These are phyloP conservation scores for Lepus timidus DNA, from an alignment of 2,113 vertebrate species.

Conservation along the genomic window DNA sequence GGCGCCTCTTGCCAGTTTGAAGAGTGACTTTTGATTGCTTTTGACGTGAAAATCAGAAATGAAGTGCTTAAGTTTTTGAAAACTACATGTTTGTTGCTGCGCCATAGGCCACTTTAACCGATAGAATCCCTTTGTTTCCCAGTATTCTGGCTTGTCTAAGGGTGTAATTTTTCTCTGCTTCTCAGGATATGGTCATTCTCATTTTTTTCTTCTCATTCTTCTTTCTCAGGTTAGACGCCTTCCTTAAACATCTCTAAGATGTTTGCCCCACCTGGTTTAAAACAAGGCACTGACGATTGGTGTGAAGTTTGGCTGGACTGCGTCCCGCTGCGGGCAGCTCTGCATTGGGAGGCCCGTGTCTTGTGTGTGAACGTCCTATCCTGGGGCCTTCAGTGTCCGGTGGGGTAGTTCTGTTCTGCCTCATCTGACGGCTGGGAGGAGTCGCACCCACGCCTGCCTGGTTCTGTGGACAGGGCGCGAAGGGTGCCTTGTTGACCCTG, in stretches of 20 bases:
- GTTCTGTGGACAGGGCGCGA: background rate
- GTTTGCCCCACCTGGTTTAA: conserved; percentile 40
- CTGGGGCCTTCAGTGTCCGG: background rate
- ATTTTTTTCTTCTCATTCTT: background rate
- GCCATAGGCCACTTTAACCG: background rate
- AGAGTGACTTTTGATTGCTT: background rate
- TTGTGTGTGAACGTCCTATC: background rate
- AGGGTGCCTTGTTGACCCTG: background rate
- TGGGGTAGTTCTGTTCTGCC: background rate
- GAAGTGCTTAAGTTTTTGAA: background rate
- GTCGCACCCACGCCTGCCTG: background rate
- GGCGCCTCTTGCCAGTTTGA: background rate
- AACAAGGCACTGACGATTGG: background rate
- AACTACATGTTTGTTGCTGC: background rate
- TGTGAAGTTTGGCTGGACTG: background rate
- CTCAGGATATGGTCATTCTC: background rate
- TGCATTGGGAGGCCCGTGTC: background rate
- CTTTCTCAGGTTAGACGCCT: background rate
- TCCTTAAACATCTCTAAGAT: background rate
- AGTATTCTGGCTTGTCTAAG: background rate
- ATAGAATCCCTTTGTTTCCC: background rate
- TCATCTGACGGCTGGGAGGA: background rate
- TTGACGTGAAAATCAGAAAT: conserved; percentile 6
- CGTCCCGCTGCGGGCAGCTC: background rate
- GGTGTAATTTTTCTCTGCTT: background rate